Conservation (phyloP, 2,888 invertebrate species). For the Eupeodes luniger region DNA sequence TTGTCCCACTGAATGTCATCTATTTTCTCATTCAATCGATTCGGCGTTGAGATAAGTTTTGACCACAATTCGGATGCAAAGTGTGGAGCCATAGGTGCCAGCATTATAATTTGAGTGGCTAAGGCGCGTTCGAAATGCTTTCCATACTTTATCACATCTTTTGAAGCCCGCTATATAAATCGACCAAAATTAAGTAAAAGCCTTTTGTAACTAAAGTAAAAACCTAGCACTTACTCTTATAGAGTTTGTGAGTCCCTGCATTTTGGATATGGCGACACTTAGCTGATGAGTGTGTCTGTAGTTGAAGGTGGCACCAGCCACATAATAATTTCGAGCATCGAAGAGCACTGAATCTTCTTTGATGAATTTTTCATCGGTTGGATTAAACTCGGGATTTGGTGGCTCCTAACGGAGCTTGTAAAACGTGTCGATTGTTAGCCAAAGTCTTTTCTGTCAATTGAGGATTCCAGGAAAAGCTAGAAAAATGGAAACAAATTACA, state of each 20-base stretch:
- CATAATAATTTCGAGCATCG: too few species aligned
- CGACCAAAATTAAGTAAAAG: slow-evolving; percentile 6
- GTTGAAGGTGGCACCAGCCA: too few species aligned
- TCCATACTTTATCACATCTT: slow-evolving; percentile 87
- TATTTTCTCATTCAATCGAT: slow-evolving; percentile 85
- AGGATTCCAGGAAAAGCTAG: too few species aligned
- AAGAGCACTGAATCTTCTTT: too few species aligned
- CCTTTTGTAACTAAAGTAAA: too few species aligned
- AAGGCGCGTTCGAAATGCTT: slow-evolving; percentile 91
- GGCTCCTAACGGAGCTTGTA: too few species aligned
- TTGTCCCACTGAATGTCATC: slow-evolving; percentile 88
- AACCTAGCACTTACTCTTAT: slow-evolving; percentile 86
- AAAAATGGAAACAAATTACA: too few species aligned
- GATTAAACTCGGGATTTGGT: too few species aligned
- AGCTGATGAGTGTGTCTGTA: too few species aligned
- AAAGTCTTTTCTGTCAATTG: too few species aligned
- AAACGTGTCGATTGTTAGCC: too few species aligned
- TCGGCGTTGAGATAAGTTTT: slow-evolving; percentile 88
- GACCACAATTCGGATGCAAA: slow-evolving; percentile 96
- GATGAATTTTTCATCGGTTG: too few species aligned
- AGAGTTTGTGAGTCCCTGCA: slow-evolving; percentile 92
- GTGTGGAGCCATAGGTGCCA: slow-evolving; percentile 95
- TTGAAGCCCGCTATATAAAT: slow-evolving; percentile 85
- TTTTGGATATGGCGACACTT: slow-evolving; percentile 94
- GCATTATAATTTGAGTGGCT: slow-evolving; percentile 91